Evolutionary conservation across 1,140 invertebrate species (phyloP).

Genomic region (Elymnias hypermnestra): DNA sequence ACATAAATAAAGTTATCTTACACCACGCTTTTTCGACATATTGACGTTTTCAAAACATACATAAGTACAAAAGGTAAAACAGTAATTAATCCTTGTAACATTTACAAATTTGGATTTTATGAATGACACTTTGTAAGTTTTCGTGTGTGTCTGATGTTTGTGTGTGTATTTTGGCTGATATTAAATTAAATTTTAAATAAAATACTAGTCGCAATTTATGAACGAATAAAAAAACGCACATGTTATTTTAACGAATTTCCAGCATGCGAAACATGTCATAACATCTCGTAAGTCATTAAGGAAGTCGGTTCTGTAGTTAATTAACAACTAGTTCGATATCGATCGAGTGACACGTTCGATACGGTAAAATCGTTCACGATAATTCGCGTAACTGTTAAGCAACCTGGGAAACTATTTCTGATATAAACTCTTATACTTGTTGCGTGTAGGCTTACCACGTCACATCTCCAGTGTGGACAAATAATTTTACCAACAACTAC

Average conservation of each 20-base stretch:
- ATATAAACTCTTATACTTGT: not conserved
- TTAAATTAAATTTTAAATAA: no score
- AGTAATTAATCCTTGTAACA: no score
- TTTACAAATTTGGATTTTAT: no score
- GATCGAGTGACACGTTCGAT: not conserved
- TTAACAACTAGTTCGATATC: not conserved
- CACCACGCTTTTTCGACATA: no score
- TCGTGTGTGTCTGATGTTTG: no score
- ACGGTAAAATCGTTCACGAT: conserved; percentile 3
- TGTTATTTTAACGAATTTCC: not conserved
- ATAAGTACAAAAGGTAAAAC: no score
- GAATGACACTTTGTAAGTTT: no score
- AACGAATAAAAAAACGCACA: not conserved
- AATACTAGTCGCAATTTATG: not conserved
- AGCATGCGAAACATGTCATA: not conserved
- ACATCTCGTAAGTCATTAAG: not conserved
- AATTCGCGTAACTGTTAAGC: conserved; percentile 5
- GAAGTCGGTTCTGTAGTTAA: not conserved
- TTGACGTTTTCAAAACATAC: no score
- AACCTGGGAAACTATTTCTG: conserved; percentile 8
- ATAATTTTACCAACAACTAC: no score
- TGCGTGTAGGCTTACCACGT: not conserved
- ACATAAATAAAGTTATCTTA: no score
- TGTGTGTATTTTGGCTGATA: no score
- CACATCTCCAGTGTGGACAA: no score